phyloP scores from a whole-genome alignment of 2,113 vertebrate species.

The Xerus inauris region DNA sequence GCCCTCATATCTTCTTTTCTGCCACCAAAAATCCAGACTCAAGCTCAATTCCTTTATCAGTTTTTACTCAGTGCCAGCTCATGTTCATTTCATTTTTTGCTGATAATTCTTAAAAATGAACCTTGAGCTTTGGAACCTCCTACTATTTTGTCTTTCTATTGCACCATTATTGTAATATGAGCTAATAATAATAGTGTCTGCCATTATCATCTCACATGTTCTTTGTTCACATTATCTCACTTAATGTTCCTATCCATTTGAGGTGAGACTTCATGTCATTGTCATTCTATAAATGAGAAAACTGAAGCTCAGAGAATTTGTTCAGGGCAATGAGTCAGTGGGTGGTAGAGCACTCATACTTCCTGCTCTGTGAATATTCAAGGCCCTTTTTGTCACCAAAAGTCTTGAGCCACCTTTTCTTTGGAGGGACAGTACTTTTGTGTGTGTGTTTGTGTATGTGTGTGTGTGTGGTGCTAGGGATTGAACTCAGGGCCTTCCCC shows the following conservation, averaged over 20 bases:
- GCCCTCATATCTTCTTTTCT: neutral
- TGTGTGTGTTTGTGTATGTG: neutral
- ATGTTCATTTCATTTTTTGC: neutral
- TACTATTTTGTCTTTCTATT: neutral
- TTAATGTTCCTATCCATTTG: neutral
- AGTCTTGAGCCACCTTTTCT: neutral
- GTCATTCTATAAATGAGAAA: neutral
- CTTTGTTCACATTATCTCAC: neutral
- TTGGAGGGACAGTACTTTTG: neutral
- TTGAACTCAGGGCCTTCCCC: neutral
- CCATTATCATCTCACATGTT: neutral
- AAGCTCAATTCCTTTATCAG: neutral
- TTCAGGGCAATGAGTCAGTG: neutral
- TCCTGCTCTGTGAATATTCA: neutral
- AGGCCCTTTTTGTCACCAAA: neutral
- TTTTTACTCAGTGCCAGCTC: neutral
- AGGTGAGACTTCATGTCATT: neutral
- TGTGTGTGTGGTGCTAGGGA: neutral
- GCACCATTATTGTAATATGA: neutral
- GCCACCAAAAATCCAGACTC: neutral
- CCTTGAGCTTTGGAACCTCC: neutral
- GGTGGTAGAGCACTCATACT: neutral
- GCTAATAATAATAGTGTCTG: neutral
- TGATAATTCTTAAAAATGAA: neutral
- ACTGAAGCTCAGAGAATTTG: neutral